A percentile compares a stretch with the other conserved stretches of the same genome.
Conservation (phyloP, 2,888 invertebrate genomes). For the Bursaphelenchus okinawaensis region DNA sequence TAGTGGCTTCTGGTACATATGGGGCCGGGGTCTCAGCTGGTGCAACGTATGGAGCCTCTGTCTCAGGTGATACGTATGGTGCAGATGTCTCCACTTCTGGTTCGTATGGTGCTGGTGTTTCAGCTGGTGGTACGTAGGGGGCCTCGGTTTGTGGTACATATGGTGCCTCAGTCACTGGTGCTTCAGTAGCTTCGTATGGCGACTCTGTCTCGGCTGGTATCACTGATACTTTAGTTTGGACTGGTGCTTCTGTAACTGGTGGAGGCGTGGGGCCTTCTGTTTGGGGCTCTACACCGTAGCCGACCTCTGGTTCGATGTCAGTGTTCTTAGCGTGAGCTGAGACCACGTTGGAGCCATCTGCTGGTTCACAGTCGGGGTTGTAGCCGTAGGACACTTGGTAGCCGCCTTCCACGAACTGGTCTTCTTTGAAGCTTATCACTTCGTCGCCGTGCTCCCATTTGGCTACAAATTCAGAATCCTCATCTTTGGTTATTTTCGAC, state of each 20-base stretch:
- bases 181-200: background rate
- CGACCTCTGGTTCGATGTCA: background rate
- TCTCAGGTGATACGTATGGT: background rate
- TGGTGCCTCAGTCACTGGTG: background rate
- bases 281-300: background rate
- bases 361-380: background rate
- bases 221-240: background rate
- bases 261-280: background rate
- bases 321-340: background rate
- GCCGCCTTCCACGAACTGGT: background rate
- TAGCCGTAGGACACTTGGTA: background rate
- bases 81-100: background rate
- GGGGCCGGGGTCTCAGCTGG: background rate
- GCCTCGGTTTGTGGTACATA: background rate
- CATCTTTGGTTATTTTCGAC: background rate
- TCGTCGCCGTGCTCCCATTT: background rate
- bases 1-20: background rate
- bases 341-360: background rate
- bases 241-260: background rate
- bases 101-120: background rate
- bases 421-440: background rate
- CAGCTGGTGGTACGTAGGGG: background rate
- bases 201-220: background rate
- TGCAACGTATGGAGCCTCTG: background rate
- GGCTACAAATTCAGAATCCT: background rate